Conservation (phyloP, 2,888 invertebrate genomes). For the Erynnis tages region DNA sequence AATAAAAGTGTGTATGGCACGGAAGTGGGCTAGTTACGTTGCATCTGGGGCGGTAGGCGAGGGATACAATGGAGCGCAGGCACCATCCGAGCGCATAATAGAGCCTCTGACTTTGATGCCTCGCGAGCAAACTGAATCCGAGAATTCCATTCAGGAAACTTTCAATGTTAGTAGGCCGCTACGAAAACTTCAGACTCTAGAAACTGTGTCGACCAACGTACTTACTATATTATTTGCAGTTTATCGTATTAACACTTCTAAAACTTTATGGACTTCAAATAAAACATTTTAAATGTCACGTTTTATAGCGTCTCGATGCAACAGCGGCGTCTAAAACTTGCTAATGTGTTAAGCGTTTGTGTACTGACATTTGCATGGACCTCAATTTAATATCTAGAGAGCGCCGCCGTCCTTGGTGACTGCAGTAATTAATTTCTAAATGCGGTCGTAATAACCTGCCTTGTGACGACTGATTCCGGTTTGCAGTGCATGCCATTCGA, state of each 20-base stretch:
- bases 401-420: conserved; percentile 15
- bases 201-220: conserved; percentile 9
- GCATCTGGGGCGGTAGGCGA: conserved; percentile 10
- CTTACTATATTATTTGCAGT: neutral
- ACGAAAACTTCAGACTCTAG: neutral
- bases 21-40: conserved; percentile 12
- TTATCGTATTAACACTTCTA: neutral
- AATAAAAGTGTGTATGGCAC: conserved; percentile 4
- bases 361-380: conserved; percentile 4
- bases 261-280: neutral
- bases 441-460: conserved; percentile 16
- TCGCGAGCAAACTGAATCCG: conserved; percentile 15
- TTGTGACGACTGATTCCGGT: conserved; percentile 23
- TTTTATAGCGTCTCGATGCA: conserved; percentile 4
- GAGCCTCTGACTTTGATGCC: conserved; percentile 17
- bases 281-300: neutral
- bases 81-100: conserved; percentile 15
- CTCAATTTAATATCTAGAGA: conserved; percentile 8
- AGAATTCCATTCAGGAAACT: conserved; percentile 16
- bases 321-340: neutral
- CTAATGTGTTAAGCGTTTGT: conserved; percentile 1
- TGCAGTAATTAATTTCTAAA: conserved; percentile 21
- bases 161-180: conserved; percentile 24
- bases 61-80: conserved; percentile 12
- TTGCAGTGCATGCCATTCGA: conserved; percentile 15